A percentile compares a stretch with the other conserved stretches of the same genome.
These are phyloP conservation scores for Lysandra bellargus DNA, from an alignment of 2,888 invertebrate genomes.

Conservation along the genomic window DNA sequence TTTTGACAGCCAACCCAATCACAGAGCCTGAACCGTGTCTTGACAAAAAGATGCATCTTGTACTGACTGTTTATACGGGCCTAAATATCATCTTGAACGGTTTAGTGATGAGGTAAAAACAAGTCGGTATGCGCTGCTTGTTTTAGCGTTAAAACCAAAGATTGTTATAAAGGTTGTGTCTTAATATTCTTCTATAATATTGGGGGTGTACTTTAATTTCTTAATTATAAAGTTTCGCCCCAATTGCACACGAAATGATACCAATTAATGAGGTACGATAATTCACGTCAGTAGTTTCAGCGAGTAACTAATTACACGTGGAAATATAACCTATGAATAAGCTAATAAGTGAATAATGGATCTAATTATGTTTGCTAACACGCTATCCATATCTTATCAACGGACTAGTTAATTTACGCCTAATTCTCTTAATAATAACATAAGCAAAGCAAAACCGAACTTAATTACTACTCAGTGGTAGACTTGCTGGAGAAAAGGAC, in stretches of 20 bases:
- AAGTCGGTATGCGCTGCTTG: too few relatives aligned
- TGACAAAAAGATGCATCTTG: too few relatives aligned
- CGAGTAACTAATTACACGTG: background rate
- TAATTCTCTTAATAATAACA: background rate
- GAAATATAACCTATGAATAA: slow-evolving; percentile 5
- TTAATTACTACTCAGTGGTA: too few relatives aligned
- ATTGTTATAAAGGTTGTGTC: too few relatives aligned
- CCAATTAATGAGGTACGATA: background rate
- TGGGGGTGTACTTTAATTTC: background rate
- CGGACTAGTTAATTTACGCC: background rate
- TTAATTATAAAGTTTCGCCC: slow-evolving; percentile 3
- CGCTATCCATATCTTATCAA: background rate
- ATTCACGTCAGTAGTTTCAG: background rate
- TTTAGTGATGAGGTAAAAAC: too few relatives aligned
- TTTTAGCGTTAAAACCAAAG: too few relatives aligned
- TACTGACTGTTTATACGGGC: too few relatives aligned
- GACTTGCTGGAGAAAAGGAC: too few relatives aligned
- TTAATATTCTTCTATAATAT: background rate
- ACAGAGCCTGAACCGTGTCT: too few relatives aligned
- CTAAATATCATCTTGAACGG: too few relatives aligned
- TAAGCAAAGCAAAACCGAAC: too few relatives aligned
- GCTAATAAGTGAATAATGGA: background rate
- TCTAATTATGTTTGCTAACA: background rate
- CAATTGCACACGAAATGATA: background rate
- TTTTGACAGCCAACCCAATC: too few relatives aligned